Conservation (phyloP, 2,888 invertebrate species). For the Eucriotettix oculatus region DNA sequence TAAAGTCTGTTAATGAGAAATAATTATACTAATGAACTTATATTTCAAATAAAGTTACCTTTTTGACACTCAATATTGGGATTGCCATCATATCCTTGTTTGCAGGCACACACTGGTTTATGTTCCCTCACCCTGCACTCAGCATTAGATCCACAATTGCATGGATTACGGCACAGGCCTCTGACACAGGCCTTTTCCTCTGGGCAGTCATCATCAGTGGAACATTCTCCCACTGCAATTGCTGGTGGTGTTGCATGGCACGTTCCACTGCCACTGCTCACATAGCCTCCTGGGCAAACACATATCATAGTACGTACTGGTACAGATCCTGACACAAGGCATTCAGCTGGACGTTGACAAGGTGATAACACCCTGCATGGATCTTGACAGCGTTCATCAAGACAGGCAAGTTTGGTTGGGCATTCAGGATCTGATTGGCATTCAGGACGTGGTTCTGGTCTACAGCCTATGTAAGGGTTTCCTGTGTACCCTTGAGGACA, state of each 20-base stretch:
- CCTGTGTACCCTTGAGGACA: slow-evolving; percentile 57
- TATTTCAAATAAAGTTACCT: slow-evolving; percentile 21
- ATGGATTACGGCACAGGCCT: slow-evolving; percentile 66
- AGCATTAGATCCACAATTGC: slow-evolving; percentile 70
- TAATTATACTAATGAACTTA: too few relatives aligned
- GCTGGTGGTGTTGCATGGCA: slow-evolving; percentile 57
- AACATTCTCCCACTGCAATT: slow-evolving; percentile 46
- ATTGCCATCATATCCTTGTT: slow-evolving; percentile 68
- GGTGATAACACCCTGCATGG: slow-evolving; percentile 65
- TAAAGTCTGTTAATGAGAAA: too few relatives aligned
- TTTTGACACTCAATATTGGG: slow-evolving; percentile 65
- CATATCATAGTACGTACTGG: slow-evolving; percentile 82
- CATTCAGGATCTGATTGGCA: slow-evolving; percentile 74
- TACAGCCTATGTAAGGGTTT: slow-evolving; percentile 68
- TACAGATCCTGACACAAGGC: slow-evolving; percentile 61
- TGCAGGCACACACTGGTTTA: slow-evolving; percentile 74
- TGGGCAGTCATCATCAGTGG: slow-evolving; percentile 60
- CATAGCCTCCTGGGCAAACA: slow-evolving; percentile 74
- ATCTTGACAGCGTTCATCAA: slow-evolving; percentile 49
- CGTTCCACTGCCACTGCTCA: slow-evolving; percentile 65
- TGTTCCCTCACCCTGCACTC: slow-evolving; percentile 72
- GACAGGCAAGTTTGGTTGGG: slow-evolving; percentile 59
- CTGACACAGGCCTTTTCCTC: slow-evolving; percentile 62
- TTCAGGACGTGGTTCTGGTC: slow-evolving; percentile 51
- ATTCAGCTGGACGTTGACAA: slow-evolving; percentile 62